phyloP scores from a whole-genome alignment of 2,888 invertebrate genomes.

The Drosophila kanekoi region DNA sequence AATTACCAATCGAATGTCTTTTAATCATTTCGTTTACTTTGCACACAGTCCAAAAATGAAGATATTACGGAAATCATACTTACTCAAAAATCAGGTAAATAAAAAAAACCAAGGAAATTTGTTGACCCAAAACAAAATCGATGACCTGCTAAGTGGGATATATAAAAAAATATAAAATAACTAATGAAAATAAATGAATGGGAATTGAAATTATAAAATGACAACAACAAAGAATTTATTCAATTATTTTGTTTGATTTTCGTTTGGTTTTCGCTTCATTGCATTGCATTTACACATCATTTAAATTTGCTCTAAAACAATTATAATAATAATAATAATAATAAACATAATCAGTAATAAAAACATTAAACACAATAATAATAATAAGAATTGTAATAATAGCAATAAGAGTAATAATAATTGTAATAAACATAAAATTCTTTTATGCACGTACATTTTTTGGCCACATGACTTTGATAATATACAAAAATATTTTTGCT shows the following conservation, averaged over 20 bases:
- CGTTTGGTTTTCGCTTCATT: constrained; percentile 16
- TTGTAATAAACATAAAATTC: constrained; percentile 47
- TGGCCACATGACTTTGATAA: constrained; percentile 28
- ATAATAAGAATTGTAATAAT: constrained; percentile 32
- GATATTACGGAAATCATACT: constrained; percentile 38
- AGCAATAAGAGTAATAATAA: not conserved
- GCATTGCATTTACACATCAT: constrained; percentile 25
- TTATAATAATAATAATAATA: constrained; percentile 59
- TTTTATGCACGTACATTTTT: constrained; percentile 34
- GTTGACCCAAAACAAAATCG: constrained; percentile 19
- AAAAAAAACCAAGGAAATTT: constrained; percentile 24
- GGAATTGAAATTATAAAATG: constrained; percentile 54
- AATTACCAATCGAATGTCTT: not conserved
- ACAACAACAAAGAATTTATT: constrained; percentile 72
- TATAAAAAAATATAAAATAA: constrained; percentile 12
- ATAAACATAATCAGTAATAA: constrained; percentile 55
- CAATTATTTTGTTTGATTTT: constrained; percentile 46
- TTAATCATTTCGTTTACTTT: not conserved
- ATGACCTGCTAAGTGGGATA: constrained; percentile 14
- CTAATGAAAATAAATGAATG: constrained; percentile 18
- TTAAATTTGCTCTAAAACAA: constrained; percentile 62
- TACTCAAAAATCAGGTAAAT: constrained; percentile 49
- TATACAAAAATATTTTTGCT: constrained; percentile 27
- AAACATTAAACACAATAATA: constrained; percentile 63
- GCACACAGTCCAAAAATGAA: not conserved